A percentile compares a stretch with the other conserved stretches of the same genome.
Conservation (phyloP, 2,797 vertebrate species). For the Hirundo rustica region DNA sequence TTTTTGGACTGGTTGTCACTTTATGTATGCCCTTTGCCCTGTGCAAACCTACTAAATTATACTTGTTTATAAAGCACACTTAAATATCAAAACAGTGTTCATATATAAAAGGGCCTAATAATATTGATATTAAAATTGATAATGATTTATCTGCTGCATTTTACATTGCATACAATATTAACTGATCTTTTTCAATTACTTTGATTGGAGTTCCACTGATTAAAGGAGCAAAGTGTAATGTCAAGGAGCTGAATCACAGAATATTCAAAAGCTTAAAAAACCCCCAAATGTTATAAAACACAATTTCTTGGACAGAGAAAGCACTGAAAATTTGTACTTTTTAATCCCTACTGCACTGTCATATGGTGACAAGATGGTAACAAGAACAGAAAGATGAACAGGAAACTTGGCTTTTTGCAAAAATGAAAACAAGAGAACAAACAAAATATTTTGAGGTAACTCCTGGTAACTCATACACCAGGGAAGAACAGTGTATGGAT, state of each 20-base stretch:
- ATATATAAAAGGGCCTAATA: background rate
- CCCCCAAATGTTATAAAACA: background rate
- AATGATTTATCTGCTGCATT: background rate
- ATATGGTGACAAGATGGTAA: background rate
- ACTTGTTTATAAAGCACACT: background rate
- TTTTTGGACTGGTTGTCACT: background rate
- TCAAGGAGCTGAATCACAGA: background rate
- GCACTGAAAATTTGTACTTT: background rate
- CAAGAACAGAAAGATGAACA: background rate
- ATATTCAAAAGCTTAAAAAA: conserved; percentile 39
- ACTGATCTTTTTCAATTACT: conserved; percentile 46
- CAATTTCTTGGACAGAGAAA: background rate
- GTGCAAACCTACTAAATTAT: background rate
- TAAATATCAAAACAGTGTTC: background rate
- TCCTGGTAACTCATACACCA: background rate
- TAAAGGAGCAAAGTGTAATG: background rate
- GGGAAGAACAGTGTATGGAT: background rate
- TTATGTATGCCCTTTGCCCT: background rate
- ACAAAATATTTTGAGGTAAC: background rate
- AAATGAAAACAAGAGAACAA: background rate
- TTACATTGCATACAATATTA: background rate
- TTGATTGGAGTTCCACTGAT: background rate
- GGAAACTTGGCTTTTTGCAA: background rate
- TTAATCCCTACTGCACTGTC: background rate
- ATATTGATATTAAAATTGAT: background rate